Base-by-base conservation (phyloP, 2,888 invertebrate species). In the Myopa tessellatipennis region DNA sequence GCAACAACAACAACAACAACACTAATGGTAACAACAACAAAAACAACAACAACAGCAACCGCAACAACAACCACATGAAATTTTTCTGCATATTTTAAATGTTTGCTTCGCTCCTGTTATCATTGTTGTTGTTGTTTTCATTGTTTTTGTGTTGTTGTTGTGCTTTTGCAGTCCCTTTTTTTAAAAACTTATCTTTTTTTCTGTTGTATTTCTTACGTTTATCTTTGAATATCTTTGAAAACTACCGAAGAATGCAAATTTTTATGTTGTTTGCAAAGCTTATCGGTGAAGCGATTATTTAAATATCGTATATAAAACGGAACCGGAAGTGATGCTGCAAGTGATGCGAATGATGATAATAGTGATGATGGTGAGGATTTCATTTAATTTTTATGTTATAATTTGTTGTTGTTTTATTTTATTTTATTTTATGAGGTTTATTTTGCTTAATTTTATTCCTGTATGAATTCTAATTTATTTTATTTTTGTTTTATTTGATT, bases 81-180 rank as follows among this genome's bases (percentile, higher is more conserved):
- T 4, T n/a, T n/a, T 55, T 55, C 16, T 45, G 45, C 10, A 45
- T 45, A 8, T 45, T 8, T 45, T 45, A 45, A 45, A 45, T 45
- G 10, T 45, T 45, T 45, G 45, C 45, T 8, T 45, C 45, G 6
- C 3, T 40, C 5, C 18, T 52, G 4, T 61, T 61, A 5, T 18
- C n/a, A 4, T 61, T 61, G 61, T 26, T 10, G 14, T 61, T 18
- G 61, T 61, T 16, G 10, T 45, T 6, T 45, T 8, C 45, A 45
- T 45, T 8, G 45, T 10, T 65, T 71, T n/a, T 58, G 2, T 26
- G 55, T 69, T 55, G 52, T 45, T 76, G 69, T 68, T 68, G 65
- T 83, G 79, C 81, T 79, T 83, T 84, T 84, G 82, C 83, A 12
- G 26, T 60, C 61, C 60, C 14, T 67, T 38, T 16, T 36, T 26